phyloP scores from a whole-genome alignment of 2,113 vertebrate genomes.

The Tylochromis polylepis region DNA sequence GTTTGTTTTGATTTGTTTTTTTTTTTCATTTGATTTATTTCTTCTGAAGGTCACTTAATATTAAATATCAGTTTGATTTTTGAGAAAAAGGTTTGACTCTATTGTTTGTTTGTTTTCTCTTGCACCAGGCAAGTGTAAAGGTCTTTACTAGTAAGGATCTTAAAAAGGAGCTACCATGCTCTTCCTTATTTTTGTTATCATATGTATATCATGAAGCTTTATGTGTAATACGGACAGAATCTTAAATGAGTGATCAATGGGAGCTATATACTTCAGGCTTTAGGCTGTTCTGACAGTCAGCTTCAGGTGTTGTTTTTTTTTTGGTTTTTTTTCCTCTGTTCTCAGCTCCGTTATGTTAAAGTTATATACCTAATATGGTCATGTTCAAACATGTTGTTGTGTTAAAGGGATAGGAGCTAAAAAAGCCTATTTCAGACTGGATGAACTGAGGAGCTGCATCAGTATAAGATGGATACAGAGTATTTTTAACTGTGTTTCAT shows the following conservation, averaged over 20 bases:
- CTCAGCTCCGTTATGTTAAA: background rate
- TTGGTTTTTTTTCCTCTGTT: background rate
- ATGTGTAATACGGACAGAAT: background rate
- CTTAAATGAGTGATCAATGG: background rate
- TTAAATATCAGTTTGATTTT: background rate
- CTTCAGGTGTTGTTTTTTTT: too few species aligned
- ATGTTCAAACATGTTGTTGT: background rate
- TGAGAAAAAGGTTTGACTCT: background rate
- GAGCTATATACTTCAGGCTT: background rate
- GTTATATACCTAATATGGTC: background rate
- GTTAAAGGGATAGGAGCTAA: background rate
- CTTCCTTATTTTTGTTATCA: too few species aligned
- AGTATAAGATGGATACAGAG: background rate
- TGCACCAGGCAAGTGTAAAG: background rate
- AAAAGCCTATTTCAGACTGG: background rate
- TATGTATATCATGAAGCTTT: background rate
- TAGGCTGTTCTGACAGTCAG: too few species aligned
- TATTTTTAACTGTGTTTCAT: background rate
- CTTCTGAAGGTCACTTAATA: background rate
- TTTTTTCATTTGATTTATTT: background rate
- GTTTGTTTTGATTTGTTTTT: background rate
- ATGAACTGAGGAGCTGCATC: background rate
- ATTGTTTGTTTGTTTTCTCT: background rate
- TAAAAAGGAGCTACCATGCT: too few species aligned
- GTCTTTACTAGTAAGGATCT: background rate